Evolutionary conservation across 2,113 vertebrate genomes (phyloP), one percentile per base, ranked within the genome.

Genomic region (Scalopus aquaticus): DNA sequence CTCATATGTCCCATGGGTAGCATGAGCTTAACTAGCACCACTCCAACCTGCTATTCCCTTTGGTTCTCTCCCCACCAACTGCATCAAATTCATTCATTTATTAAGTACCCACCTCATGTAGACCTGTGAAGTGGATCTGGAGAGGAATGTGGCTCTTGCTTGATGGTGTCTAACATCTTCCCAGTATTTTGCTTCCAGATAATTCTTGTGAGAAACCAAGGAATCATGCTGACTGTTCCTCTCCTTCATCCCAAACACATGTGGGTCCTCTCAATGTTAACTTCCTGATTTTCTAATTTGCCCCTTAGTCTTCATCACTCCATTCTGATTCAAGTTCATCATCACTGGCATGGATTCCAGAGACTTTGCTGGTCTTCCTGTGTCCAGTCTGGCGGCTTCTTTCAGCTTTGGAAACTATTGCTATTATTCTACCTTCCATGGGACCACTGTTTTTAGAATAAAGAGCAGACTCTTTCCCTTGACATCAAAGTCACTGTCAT

Each of bases 191-290:
- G 72, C 37, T 81, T 90, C 44, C 13, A 28, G 44, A 49, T 60
- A 39, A 74, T 60, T 94, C 58, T 26, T 30, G 0, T 1, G 17
- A 90, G 32, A 76, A 72, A 58, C 20, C 70, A 58, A 65, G 54
- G 46, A 37, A 24, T 51, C 65, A 3, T 2, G 2, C 32, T 51
- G n/a, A 17, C 10, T 6, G 12, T 17, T 15, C 54, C 24, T 74
- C 46, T 51, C 24, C 8, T 0, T 22, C 12, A 30, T 17, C 37
- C 16, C 46, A 46, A 0, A 46, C 69, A 54, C n/a, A 4, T 30
- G 11, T 37, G n/a, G 16, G 19, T 51, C 22, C 20, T 39, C 11
- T 78, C 16, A 6, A 0, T 4, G 6, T 4, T 1, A 4, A 2
- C 3, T 11, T 32, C 20, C 2, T 22, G 19, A 30, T 3, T 44